Conservation (phyloP, 2,113 vertebrate species). For the Micronycteris hirsuta region DNA sequence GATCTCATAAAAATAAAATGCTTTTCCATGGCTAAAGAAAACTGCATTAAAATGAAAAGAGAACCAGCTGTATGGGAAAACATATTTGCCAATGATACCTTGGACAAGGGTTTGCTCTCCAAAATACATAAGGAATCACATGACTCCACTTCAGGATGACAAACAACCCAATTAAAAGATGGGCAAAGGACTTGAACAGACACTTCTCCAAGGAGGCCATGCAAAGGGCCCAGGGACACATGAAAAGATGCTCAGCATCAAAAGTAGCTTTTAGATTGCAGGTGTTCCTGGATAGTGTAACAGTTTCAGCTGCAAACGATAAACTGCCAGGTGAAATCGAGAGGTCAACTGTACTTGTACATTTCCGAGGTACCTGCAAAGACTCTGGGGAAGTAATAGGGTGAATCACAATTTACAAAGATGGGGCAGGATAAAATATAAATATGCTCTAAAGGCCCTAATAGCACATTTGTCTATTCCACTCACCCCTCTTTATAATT, state of each 20-base stretch:
- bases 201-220: too few relatives aligned
- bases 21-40: too few relatives aligned
- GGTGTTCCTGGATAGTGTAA: background rate
- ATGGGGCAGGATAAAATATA: background rate
- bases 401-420: background rate
- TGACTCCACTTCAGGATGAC: too few relatives aligned
- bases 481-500: background rate
- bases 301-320: background rate
- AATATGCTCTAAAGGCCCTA: background rate
- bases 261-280: background rate
- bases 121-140: too few relatives aligned
- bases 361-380: background rate
- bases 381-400: background rate
- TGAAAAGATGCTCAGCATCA: background rate
- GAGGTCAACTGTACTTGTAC: background rate
- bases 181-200: too few relatives aligned
- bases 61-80: too few relatives aligned
- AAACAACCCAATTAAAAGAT: too few relatives aligned
- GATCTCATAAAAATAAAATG: too few relatives aligned
- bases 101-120: too few relatives aligned
- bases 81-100: too few relatives aligned
- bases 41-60: too few relatives aligned
- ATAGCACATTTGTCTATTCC: background rate
- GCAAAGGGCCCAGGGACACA: too few relatives aligned
- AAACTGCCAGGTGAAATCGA: background rate